Conservation (phyloP, 2,113 vertebrate genomes). For the Hippocampus comes region DNA sequence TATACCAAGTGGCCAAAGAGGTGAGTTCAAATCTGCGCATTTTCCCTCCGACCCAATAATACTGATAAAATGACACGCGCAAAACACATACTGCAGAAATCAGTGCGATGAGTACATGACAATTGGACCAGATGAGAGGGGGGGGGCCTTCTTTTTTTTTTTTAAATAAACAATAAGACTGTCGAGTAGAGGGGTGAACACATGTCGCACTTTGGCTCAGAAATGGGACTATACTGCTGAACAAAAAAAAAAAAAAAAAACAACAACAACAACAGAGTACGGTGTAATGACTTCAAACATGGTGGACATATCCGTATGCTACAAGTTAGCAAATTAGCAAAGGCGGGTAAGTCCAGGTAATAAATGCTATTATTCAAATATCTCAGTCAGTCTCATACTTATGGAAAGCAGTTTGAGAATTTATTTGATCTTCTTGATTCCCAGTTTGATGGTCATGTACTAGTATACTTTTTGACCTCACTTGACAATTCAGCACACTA, state of each 20-base stretch:
- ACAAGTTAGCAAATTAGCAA: conserved; percentile 25
- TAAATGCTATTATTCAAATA: conserved; percentile 37
- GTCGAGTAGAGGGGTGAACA: conserved; percentile 52
- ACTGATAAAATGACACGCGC: conserved; percentile 57
- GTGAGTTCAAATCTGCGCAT: conserved; percentile 10
- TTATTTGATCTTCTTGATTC: not conserved
- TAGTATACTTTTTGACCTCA: not conserved
- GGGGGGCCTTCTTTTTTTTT: conserved; percentile 21
- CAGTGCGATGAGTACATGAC: conserved; percentile 54
- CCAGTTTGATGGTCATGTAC: not conserved
- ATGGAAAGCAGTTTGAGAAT: not conserved
- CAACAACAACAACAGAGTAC: not conserved
- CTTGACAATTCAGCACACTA: not conserved
- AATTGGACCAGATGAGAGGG: conserved; percentile 56
- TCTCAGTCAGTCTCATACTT: conserved; percentile 12
- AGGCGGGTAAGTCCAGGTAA: conserved; percentile 15
- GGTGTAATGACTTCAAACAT: conserved; percentile 8
- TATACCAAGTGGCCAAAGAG: conserved; percentile 3
- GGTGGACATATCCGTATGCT: conserved; percentile 20
- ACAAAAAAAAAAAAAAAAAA: conserved; percentile 35
- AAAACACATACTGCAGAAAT: conserved; percentile 59
- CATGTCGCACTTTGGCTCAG: conserved; percentile 71
- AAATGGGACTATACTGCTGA: conserved; percentile 50
- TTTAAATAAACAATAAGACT: conserved; percentile 43
- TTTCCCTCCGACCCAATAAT: conserved; percentile 49